Evolutionary conservation across 2,113 vertebrate genomes (phyloP), one percentile per base, ranked within the genome.

Genomic region (Triplophysa tibetana): DNA sequence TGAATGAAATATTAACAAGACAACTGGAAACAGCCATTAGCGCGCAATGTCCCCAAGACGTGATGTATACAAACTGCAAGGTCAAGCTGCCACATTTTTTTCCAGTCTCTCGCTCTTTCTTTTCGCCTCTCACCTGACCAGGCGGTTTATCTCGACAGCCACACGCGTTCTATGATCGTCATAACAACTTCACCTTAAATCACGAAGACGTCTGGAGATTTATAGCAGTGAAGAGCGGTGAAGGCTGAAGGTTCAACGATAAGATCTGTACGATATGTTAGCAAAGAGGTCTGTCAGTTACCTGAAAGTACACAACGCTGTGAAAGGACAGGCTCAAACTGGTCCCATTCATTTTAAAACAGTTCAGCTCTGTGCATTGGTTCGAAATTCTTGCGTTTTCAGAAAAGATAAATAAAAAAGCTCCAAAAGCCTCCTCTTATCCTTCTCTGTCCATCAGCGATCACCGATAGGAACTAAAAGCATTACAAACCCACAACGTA

Each of bases 1-100:
- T 14, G 81, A 81, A 69, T 56, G 69, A 82, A 82, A 65, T 82
- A 85, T 89, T 87, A 88, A 87, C 85, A 86, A 86, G 81, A 84
- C 81, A 84, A 82, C 38, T 75, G 72, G 85, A 85, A 26, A 33
- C 63, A 50, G 73, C 72, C 86, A 83, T 86, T 89, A 88, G 85
- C 86, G 79, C 50, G 48, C 63, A 81, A 83, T 88, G 86, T 86
- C 74, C 54, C 60, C 50, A 75, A 78, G 68, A 81, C 61, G 43
- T 50, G 69, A 87, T 63, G 60, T 75, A 82, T 79, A 86, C 66
- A 45, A 89, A 83, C 80, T 78, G 62, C 82, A 21, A 74, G 69
- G 67, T 84, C 79, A 69, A 78, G 58, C 48, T 11, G 24, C 14
- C 16, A 61, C 66, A 13, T 6, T 48, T 69, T 75, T 78, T 56